A percentile compares a stretch with the other conserved stretches of the same genome.
Evolutionary conservation across 2,797 vertebrate species (phyloP).

Genomic region (Furcifer pardalis): DNA sequence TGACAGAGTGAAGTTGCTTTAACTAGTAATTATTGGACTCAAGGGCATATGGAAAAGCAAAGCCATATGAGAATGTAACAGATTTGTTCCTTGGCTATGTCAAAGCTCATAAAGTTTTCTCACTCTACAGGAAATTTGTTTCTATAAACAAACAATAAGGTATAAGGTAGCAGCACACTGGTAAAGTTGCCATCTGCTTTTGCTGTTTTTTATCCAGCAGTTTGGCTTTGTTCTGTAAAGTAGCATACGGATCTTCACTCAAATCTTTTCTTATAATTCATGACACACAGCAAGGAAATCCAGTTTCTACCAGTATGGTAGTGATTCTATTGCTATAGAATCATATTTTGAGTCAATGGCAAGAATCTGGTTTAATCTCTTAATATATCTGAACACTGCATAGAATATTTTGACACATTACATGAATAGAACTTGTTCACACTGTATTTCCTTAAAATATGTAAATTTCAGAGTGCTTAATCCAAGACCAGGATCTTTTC

Average conservation of each 20-base stretch:
- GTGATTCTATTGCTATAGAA: neutral
- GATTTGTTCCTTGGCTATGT: slow-evolving; percentile 5
- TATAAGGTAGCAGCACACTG: neutral
- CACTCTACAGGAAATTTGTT: slow-evolving; percentile 14
- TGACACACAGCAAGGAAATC: neutral
- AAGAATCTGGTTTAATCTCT: too few relatives aligned
- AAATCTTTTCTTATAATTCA: neutral
- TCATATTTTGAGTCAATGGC: too few relatives aligned
- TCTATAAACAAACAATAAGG: neutral
- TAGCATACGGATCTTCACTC: neutral
- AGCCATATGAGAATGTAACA: neutral
- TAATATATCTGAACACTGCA: too few relatives aligned
- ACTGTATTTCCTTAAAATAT: too few relatives aligned
- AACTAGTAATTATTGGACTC: neutral
- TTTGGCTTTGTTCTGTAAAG: neutral
- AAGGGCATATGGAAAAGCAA: neutral
- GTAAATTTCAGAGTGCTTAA: too few relatives aligned
- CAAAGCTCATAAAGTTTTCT: slow-evolving; percentile 5
- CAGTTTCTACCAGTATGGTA: neutral
- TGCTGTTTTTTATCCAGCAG: slow-evolving; percentile 6
- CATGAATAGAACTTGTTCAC: too few relatives aligned
- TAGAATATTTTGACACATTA: too few relatives aligned
- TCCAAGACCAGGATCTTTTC: too few relatives aligned
- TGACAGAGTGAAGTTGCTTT: slow-evolving; percentile 18
- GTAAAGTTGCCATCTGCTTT: slow-evolving; percentile 3